phyloP scores from a whole-genome alignment of 2,797 vertebrate species.

The Sebastes hopkinsi region DNA sequence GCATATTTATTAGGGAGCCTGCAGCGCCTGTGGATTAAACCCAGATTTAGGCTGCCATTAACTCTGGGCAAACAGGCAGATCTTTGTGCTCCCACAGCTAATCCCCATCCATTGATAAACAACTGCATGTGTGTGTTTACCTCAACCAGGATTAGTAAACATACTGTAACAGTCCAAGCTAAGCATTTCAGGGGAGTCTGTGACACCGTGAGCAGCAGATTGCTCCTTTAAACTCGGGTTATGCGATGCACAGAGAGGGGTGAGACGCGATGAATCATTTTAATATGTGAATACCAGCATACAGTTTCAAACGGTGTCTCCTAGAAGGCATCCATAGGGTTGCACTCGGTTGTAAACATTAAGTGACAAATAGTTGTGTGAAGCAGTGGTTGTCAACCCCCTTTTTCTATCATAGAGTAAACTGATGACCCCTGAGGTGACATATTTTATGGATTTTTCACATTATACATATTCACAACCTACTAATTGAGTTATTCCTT shows the following conservation, averaged over 20 bases:
- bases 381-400: too few relatives aligned
- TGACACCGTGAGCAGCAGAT: background rate
- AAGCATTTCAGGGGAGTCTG: background rate
- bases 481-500: too few relatives aligned
- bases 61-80: constrained; percentile 51
- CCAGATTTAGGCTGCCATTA: constrained; percentile 54
- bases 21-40: constrained; percentile 56
- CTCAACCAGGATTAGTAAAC: constrained; percentile 47
- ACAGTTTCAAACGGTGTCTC: background rate
- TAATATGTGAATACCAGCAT: background rate
- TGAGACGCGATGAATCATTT: background rate
- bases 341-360: background rate
- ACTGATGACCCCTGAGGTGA: too few relatives aligned
- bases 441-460: too few relatives aligned
- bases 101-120: constrained; percentile 68
- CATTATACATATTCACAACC: too few relatives aligned
- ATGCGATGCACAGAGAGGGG: background rate
- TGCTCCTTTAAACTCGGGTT: background rate
- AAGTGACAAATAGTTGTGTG: background rate
- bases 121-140: constrained; percentile 63
- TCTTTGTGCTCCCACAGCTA: constrained; percentile 57
- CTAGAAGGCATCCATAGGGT: background rate
- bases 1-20: constrained; percentile 41
- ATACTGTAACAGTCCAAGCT: constrained; percentile 11
- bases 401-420: too few relatives aligned